Evolutionary conservation across 2,797 vertebrate genomes (phyloP).

Genomic region (Sternotherus odoratus): DNA sequence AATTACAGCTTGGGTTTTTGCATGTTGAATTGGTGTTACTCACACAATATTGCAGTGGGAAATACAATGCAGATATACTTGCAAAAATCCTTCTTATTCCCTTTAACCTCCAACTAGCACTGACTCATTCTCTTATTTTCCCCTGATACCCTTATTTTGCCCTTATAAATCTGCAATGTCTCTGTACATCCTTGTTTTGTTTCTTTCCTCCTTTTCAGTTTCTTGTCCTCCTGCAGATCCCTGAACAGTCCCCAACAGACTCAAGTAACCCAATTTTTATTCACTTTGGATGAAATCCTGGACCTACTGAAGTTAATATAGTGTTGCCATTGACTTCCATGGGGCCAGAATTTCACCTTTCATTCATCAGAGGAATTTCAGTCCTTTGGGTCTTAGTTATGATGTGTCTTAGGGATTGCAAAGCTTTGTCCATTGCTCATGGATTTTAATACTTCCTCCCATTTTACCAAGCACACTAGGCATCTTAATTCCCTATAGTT

Average conservation of each 20-base stretch:
- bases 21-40: no score
- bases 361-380: background rate
- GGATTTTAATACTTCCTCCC: background rate
- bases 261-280: no score
- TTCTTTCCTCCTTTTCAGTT: background rate
- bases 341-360: background rate
- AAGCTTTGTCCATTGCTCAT: background rate
- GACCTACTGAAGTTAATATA: no score
- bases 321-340: background rate
- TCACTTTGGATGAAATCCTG: background rate
- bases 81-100: background rate
- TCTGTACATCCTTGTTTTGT: background rate
- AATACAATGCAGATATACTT: background rate
- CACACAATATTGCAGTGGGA: no score
- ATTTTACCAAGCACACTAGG: background rate
- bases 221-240: no score
- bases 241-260: background rate
- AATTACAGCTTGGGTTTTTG: background rate
- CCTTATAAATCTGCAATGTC: no score
- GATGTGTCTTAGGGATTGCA: background rate
- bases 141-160: background rate
- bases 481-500: background rate
- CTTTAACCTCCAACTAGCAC: background rate
- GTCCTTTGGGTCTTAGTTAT: fast-evolving
- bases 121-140: background rate